phyloP scores from a whole-genome alignment of 53 echinoderm and acorn worm genomes.

The Paracentrotus lividus region DNA sequence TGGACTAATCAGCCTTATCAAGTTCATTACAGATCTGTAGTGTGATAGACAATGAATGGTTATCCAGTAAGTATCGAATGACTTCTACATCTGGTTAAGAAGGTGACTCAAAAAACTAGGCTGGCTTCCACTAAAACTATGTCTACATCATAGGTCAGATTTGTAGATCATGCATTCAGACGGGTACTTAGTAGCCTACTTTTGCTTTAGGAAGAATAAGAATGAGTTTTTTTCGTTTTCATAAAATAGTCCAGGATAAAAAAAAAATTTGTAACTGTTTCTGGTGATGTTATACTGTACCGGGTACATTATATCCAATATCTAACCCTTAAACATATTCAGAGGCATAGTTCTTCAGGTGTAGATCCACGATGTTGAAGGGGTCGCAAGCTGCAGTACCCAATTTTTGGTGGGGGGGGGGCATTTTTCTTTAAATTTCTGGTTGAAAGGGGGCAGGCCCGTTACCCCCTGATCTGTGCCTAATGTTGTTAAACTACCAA shows the following conservation, averaged over 20 bases:
- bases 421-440: no score
- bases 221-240: background rate
- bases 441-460: no score
- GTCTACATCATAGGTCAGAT: background rate
- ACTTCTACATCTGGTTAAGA: background rate
- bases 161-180: background rate
- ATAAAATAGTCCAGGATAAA: no score
- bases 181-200: background rate
- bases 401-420: no score
- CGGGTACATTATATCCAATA: no score
- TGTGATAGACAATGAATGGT: slow-evolving; percentile 11
- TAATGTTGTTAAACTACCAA: background rate
- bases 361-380: no score
- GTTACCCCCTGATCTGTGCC: no score
- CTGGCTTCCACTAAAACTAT: background rate
- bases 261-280: no score
- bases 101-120: slow-evolving; percentile 32
- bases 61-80: slow-evolving; percentile 24
- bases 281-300: no score
- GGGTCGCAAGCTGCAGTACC: no score
- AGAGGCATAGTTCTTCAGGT: no score
- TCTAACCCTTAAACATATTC: no score
- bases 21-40: slow-evolving; percentile 5
- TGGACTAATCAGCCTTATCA: slow-evolving; percentile 12
- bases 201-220: background rate